Evolutionary conservation across 2,888 invertebrate genomes (phyloP).

Genomic region (Desoria tigrina): DNA sequence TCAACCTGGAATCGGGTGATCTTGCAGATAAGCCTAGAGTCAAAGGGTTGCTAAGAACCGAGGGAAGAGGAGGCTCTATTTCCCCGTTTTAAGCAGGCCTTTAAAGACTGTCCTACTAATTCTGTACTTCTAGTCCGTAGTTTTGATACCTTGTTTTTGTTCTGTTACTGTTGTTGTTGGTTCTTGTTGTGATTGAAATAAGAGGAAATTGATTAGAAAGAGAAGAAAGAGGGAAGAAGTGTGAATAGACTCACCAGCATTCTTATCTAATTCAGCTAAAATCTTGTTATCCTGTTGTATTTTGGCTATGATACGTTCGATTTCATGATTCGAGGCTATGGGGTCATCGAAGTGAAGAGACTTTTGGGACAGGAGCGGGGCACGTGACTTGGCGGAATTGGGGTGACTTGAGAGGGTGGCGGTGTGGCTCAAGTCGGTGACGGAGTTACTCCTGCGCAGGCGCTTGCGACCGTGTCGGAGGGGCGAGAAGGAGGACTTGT

Average conservation of each 20-base stretch:
- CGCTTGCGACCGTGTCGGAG: conserved; percentile 53
- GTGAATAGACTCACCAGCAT: conserved; percentile 51
- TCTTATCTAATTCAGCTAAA: conserved; percentile 85
- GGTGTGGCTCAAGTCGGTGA: conserved; percentile 52
- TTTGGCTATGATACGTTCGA: conserved; percentile 92
- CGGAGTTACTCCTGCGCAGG: conserved; percentile 52
- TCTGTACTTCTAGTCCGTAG: no score
- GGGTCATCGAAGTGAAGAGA: conserved; percentile 53
- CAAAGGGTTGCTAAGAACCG: no score
- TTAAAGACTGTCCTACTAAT: no score
- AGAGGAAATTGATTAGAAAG: no score
- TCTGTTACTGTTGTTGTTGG: no score
- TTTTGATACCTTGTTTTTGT: no score
- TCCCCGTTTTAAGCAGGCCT: no score
- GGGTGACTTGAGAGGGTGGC: conserved; percentile 35
- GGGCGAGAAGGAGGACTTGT: conserved; percentile 54
- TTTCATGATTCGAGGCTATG: conserved; percentile 62
- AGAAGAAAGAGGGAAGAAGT: no score
- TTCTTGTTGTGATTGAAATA: no score
- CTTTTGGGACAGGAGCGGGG: conserved; percentile 51
- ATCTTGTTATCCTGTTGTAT: conserved; percentile 77
- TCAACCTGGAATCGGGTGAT: no score
- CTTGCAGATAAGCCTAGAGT: no score
- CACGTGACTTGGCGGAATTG: conserved; percentile 36
- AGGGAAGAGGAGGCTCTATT: no score